phyloP scores from a whole-genome alignment of 2,797 vertebrate species.

The Melanotaenia trifasciata region DNA sequence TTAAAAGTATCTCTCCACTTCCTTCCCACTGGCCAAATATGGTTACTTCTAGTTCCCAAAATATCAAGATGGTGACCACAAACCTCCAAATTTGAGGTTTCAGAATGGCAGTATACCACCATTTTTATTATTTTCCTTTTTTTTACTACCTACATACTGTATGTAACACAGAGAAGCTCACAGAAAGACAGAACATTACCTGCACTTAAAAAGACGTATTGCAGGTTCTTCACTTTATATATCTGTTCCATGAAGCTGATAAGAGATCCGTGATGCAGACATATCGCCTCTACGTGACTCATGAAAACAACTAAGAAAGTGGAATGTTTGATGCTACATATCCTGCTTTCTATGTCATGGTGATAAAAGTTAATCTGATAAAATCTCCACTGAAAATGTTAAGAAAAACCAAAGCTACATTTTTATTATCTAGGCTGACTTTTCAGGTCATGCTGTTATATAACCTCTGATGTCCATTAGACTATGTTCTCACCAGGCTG shows the following conservation, averaged over 20 bases:
- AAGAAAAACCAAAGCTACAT: neutral
- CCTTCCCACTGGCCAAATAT: too few species aligned
- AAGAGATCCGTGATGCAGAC: constrained; percentile 19
- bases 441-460: constrained; percentile 32
- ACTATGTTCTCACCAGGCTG: constrained; percentile 10
- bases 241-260: neutral
- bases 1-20: too few species aligned
- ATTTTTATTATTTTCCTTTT: neutral
- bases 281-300: constrained; percentile 5
- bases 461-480: constrained; percentile 46
- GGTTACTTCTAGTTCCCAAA: too few species aligned
- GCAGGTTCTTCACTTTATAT: neutral
- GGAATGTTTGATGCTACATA: neutral
- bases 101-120: too few species aligned
- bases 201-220: neutral
- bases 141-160: neutral
- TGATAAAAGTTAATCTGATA: constrained; percentile 8
- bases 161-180: neutral
- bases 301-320: neutral
- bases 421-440: constrained; percentile 20
- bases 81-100: too few species aligned
- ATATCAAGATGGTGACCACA: too few species aligned
- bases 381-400: constrained; percentile 16
- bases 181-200: neutral
- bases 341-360: neutral